Percentiles rank a stretch among this genome's conserved stretches.
Conservation (phyloP, 2,888 invertebrate genomes). For the Drosophila percnosoma region DNA sequence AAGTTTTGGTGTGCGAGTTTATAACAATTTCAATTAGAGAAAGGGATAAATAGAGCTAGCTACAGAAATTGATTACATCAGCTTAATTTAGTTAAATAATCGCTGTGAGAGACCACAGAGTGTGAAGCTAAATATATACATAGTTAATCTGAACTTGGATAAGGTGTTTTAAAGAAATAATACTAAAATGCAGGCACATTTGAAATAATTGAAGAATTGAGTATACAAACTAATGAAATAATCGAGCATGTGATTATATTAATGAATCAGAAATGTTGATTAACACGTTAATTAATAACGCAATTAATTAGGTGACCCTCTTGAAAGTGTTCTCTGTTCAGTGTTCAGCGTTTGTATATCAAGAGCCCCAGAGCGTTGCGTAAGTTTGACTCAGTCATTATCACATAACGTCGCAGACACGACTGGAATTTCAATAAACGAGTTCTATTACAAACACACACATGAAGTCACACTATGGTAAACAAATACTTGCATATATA, state of each 20-base stretch:
- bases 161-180: neutral
- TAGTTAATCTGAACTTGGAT: neutral
- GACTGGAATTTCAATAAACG: conserved; percentile 65
- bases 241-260: neutral
- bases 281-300: neutral
- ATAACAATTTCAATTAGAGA: neutral
- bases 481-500: conserved; percentile 6
- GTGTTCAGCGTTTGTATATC: neutral
- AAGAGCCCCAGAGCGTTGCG: conserved; percentile 38
- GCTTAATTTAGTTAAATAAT: neutral
- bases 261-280: neutral
- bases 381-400: conserved; percentile 58
- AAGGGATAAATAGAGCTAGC: accelerated
- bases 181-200: too few relatives aligned
- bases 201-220: neutral
- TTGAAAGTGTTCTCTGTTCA: conserved; percentile 19
- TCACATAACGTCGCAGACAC: conserved; percentile 53
- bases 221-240: neutral
- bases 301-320: conserved; percentile 30
- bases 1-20: neutral
- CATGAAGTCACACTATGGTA: conserved; percentile 12
- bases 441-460: conserved; percentile 57
- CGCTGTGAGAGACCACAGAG: too few relatives aligned
- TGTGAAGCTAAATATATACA: neutral
- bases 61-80: neutral